These are phyloP conservation scores for Drosophila nigritarsus DNA, from an alignment of 2,888 invertebrate species.

Conservation along the genomic window DNA sequence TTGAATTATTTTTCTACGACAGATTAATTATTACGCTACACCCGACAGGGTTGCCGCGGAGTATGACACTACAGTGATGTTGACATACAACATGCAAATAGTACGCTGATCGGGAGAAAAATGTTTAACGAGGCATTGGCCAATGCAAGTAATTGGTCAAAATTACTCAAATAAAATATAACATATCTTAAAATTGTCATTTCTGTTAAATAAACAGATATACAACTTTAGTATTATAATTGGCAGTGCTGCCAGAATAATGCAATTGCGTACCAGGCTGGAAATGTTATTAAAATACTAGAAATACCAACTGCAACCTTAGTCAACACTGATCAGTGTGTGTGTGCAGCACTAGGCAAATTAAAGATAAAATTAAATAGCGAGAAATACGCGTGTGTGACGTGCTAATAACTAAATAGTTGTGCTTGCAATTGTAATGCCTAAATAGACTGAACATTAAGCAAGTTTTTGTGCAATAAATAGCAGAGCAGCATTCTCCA, in stretches of 20 bases:
- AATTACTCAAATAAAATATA: not conserved
- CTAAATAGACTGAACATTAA: constrained; percentile 55
- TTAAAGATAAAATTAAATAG: constrained; percentile 65
- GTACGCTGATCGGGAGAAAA: constrained; percentile 25
- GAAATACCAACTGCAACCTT: constrained; percentile 15
- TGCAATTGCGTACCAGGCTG: constrained; percentile 4
- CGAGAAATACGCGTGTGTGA: constrained; percentile 58
- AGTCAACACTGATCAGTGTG: constrained; percentile 37
- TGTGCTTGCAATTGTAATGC: constrained; percentile 41
- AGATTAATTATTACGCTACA: constrained; percentile 52
- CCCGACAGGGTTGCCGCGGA: constrained; percentile 59
- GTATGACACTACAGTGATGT: constrained; percentile 41
- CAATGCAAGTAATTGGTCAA: not conserved
- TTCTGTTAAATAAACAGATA: not conserved
- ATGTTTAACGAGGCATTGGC: not conserved
- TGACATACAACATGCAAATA: not conserved
- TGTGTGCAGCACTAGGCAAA: constrained; percentile 57
- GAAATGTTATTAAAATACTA: constrained; percentile 33
- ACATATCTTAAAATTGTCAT: not conserved
- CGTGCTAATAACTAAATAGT: constrained; percentile 56
- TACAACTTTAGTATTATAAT: not conserved
- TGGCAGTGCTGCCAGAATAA: constrained; percentile 27
- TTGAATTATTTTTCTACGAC: constrained; percentile 40
- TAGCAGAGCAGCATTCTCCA: constrained; percentile 19
- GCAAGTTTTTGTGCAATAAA: constrained; percentile 69